These are phyloP conservation scores for Yponomeuta malinellus DNA, from an alignment of 2,888 invertebrate species.

Conservation along the genomic window DNA sequence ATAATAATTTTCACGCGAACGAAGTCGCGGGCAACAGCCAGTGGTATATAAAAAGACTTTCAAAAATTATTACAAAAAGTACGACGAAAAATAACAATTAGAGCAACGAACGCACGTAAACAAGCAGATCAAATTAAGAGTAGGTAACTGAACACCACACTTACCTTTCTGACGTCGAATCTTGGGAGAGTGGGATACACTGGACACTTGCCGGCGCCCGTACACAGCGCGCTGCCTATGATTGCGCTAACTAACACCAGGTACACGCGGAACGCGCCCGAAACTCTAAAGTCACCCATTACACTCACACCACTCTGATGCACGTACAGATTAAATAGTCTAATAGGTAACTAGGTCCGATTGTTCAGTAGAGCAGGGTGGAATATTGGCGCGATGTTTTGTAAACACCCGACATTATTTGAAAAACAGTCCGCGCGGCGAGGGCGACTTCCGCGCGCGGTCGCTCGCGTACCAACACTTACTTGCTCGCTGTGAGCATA, in stretches of 20 bases:
- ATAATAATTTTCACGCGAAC: no score
- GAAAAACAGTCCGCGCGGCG: conserved; percentile 3
- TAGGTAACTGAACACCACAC: conserved; percentile 29
- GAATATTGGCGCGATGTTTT: conserved; percentile 17
- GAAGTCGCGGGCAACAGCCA: no score
- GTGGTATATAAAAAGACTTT: no score
- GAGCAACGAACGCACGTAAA: no score
- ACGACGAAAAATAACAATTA: no score
- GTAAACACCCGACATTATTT: conserved; percentile 17
- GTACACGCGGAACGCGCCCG: conserved; percentile 29
- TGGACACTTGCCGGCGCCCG: conserved; percentile 82
- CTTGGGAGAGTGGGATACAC: conserved; percentile 79
- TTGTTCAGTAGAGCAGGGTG: neutral
- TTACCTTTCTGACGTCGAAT: conserved; percentile 80
- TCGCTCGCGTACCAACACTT: conserved; percentile 15
- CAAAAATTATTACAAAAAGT: no score
- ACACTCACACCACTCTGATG: conserved; percentile 22
- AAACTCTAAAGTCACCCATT: conserved; percentile 52
- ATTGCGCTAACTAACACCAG: conserved; percentile 41
- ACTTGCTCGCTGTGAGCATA: conserved; percentile 13
- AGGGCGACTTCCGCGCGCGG: neutral
- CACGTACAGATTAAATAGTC: neutral
- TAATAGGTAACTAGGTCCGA: conserved; percentile 1
- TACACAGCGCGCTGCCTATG: conserved; percentile 40
- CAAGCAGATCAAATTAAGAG: no score